Conservation (phyloP, 2,797 vertebrate species). For the Furcifer pardalis region DNA sequence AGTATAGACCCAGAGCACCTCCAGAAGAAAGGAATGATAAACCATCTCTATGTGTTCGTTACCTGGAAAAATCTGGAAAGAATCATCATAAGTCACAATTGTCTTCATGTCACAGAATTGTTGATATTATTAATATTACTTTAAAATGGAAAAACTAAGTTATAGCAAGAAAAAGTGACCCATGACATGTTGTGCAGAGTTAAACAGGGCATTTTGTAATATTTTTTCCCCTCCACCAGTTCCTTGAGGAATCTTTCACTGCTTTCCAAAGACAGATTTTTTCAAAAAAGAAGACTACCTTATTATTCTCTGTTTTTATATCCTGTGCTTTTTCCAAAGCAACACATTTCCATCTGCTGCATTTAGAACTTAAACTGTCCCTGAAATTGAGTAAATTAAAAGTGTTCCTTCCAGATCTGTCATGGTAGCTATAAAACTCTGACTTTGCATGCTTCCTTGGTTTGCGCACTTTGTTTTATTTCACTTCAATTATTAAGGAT, state of each 20-base stretch:
- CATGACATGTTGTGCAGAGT: neutral
- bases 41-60: no score
- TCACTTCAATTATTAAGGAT: slow-evolving; percentile 3
- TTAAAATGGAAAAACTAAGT: slow-evolving; percentile 32
- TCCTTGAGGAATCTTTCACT: slow-evolving; percentile 30
- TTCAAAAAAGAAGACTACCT: neutral
- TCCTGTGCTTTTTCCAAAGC: slow-evolving; percentile 36
- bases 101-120: no score
- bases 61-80: no score
- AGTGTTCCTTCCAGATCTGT: slow-evolving; percentile 17
- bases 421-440: neutral
- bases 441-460: neutral
- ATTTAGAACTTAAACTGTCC: slow-evolving; percentile 31
- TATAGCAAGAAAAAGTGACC: slow-evolving; percentile 10
- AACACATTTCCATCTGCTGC: slow-evolving; percentile 17
- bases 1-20: no score
- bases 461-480: slow-evolving; percentile 3
- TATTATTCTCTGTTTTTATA: slow-evolving; percentile 29
- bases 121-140: neutral
- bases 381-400: slow-evolving; percentile 24
- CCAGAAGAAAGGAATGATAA: no score
- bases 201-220: slow-evolving; percentile 1
- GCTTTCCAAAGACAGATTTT: slow-evolving; percentile 18
- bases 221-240: neutral
- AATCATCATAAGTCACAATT: no score